These are phyloP conservation scores for Xiphias gladius DNA, from an alignment of 2,113 vertebrate genomes.

Conservation along the genomic window DNA sequence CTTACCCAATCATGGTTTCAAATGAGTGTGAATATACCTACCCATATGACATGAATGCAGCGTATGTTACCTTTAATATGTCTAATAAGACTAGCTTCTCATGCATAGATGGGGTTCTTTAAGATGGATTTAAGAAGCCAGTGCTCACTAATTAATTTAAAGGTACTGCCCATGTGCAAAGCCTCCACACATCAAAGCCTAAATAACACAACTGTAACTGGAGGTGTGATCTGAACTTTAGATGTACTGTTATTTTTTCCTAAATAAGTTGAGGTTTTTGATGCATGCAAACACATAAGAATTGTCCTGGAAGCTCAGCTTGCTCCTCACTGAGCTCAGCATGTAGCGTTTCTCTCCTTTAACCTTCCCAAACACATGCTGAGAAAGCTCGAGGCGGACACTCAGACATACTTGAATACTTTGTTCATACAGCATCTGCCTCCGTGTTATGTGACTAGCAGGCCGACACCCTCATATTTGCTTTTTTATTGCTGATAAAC, in stretches of 20 bases:
- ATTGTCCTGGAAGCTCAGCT: slow-evolving; percentile 37
- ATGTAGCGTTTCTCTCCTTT: slow-evolving; percentile 46
- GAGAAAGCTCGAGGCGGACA: slow-evolving; percentile 50
- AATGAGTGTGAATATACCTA: slow-evolving; percentile 1
- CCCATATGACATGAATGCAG: background rate
- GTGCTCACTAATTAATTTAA: slow-evolving; percentile 30
- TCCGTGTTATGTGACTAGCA: slow-evolving; percentile 31
- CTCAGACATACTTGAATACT: slow-evolving; percentile 35
- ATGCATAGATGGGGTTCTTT: slow-evolving; percentile 37
- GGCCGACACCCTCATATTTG: slow-evolving; percentile 35
- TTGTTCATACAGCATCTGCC: slow-evolving; percentile 40
- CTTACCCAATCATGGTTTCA: background rate
- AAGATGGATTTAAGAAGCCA: background rate
- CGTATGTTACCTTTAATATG: slow-evolving; percentile 4
- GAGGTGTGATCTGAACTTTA: slow-evolving; percentile 12
- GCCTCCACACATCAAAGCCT: slow-evolving; percentile 11
- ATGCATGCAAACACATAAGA: slow-evolving; percentile 36
- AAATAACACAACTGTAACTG: slow-evolving; percentile 16
- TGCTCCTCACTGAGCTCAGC: slow-evolving; percentile 51
- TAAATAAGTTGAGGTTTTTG: slow-evolving; percentile 23
- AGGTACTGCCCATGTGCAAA: background rate
- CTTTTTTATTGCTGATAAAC: slow-evolving; percentile 56
- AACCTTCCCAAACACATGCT: slow-evolving; percentile 51
- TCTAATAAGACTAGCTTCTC: background rate
- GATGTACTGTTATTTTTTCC: slow-evolving; percentile 4